Percentiles rank a stretch among this genome's conserved stretches.
phyloP scores from a whole-genome alignment of 2,888 invertebrate genomes.

The Nomada goodeniana region DNA sequence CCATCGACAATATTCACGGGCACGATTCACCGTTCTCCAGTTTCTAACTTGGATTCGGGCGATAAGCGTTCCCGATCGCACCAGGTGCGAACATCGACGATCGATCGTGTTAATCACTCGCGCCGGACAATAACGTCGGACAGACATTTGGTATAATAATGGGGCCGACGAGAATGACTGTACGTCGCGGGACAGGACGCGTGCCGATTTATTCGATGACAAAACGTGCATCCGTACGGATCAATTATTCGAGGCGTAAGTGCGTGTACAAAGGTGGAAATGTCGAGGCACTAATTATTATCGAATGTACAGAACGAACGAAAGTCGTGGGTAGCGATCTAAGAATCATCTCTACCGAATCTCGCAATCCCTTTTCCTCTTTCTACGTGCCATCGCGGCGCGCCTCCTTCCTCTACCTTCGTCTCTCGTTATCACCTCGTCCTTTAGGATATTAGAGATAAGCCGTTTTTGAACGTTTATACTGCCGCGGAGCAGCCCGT shows the following conservation, averaged over 20 bases:
- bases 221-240: conserved; percentile 42
- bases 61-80: conserved; percentile 31
- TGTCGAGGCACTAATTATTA: conserved; percentile 30
- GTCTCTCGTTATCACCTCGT: conserved; percentile 24
- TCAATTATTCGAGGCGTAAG: conserved; percentile 66
- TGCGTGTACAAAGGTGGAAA: conserved; percentile 55
- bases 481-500: conserved; percentile 71
- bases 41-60: conserved; percentile 28
- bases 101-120: neutral
- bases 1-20: neutral
- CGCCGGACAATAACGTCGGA: neutral
- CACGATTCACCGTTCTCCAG: conserved; percentile 4
- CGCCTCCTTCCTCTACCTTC: conserved; percentile 10
- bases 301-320: conserved; percentile 42
- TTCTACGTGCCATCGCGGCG: neutral
- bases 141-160: neutral
- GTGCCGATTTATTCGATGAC: neutral
- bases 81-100: conserved; percentile 40
- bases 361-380: conserved; percentile 10
- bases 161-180: neutral
- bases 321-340: conserved; percentile 40
- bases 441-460: conserved; percentile 20
- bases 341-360: conserved; percentile 32
- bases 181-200: neutral
- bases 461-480: conserved; percentile 1